Percentiles rank a stretch among this genome's conserved stretches.
Conservation (phyloP, 1,140 invertebrate genomes). For the Heliconius congener region DNA sequence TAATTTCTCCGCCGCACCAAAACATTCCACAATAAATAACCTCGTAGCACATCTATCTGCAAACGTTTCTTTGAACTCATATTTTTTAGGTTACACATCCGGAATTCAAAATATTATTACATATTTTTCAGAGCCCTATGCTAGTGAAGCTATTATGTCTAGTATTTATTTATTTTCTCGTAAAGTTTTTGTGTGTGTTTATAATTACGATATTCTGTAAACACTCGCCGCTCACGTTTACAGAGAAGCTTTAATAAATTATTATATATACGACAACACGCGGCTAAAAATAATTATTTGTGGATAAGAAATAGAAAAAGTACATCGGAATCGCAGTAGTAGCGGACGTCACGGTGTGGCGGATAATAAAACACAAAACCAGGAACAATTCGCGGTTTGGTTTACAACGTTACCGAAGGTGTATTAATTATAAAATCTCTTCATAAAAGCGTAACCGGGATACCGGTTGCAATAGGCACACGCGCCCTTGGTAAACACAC, state of each 20-base stretch:
- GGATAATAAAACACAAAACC: conserved; percentile 53
- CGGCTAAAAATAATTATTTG: conserved; percentile 35
- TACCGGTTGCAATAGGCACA: conserved; percentile 56
- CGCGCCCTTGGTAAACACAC: conserved; percentile 72
- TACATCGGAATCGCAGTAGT: conserved; percentile 25
- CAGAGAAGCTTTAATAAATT: conserved; percentile 34
- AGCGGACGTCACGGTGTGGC: conserved; percentile 32
- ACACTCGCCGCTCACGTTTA: conserved; percentile 36
- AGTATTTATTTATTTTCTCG: conserved; percentile 37
- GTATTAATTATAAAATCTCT: conserved; percentile 70
- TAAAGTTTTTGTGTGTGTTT: conserved; percentile 37
- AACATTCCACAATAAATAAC: background rate
- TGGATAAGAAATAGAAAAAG: conserved; percentile 35
- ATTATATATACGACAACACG: conserved; percentile 35
- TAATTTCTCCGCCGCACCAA: background rate
- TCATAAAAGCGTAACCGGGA: conserved; percentile 53
- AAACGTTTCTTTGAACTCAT: background rate
- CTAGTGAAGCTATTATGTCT: conserved; percentile 17
- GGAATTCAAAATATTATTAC: background rate
- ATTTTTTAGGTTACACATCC: conserved; percentile 1
- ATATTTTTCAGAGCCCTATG: conserved; percentile 14
- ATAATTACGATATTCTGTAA: conserved; percentile 41
- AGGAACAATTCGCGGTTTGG: conserved; percentile 61
- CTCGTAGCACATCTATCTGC: background rate
- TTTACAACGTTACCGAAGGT: conserved; percentile 54